These are phyloP conservation scores for Platichthys flesus DNA, from an alignment of 2,113 vertebrate species.

Conservation along the genomic window DNA sequence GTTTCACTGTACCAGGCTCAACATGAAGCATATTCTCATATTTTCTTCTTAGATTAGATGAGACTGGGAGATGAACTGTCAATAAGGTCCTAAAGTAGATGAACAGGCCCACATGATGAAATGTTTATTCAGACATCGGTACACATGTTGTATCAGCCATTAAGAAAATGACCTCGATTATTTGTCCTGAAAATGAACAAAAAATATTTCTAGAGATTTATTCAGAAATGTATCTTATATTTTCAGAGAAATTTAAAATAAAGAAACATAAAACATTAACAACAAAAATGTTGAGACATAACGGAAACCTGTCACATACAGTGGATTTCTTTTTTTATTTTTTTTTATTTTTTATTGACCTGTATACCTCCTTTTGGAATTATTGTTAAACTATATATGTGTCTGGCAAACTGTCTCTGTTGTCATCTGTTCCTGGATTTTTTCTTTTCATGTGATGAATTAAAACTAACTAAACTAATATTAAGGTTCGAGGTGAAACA, in stretches of 20 bases:
- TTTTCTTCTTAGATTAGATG: too few relatives aligned
- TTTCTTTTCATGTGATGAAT: not conserved
- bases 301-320: not conserved
- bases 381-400: not conserved
- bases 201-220: not conserved
- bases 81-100: not conserved
- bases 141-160: not conserved
- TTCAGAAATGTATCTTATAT: not conserved
- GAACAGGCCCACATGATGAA: not conserved
- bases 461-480: not conserved
- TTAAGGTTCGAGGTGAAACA: not conserved
- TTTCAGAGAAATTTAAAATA: not conserved
- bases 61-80: conserved; percentile 7
- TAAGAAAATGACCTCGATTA: too few relatives aligned
- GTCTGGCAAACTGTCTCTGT: not conserved
- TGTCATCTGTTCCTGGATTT: not conserved
- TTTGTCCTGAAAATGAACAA: not conserved
- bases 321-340: not conserved
- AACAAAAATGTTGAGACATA: not conserved
- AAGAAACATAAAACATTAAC: not conserved
- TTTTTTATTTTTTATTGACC: not conserved
- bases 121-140: not conserved
- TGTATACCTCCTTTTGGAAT: not conserved
- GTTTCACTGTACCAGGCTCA: too few relatives aligned
- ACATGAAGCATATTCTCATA: too few relatives aligned